phyloP scores from a whole-genome alignment of 30 jellyfish, hydroid and myxozoan species.

The Cassiopea andromeda region DNA sequence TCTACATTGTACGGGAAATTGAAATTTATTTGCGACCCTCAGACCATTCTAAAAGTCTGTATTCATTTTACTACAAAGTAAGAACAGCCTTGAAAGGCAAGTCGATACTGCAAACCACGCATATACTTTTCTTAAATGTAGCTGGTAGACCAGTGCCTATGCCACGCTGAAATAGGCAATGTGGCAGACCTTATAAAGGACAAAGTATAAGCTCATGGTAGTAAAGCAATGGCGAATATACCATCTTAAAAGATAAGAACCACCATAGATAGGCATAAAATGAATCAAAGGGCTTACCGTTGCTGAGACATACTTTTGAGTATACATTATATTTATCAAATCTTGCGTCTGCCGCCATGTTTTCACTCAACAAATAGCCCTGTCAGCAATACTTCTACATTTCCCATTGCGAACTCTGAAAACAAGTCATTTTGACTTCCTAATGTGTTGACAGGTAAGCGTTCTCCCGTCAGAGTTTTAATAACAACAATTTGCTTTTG shows the following conservation, averaged over 20 bases:
- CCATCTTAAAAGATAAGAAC: not conserved
- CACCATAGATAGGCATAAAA: not conserved
- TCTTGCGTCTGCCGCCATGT: not conserved
- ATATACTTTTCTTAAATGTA: no score
- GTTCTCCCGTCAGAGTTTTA: not conserved
- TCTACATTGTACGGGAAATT: not conserved
- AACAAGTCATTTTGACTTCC: not conserved
- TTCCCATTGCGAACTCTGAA: not conserved
- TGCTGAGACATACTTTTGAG: slow-evolving; percentile 24
- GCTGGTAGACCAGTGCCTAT: no score
- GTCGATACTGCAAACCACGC: no score
- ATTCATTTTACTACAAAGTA: no score
- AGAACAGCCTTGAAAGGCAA: no score
- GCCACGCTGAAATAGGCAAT: no score
- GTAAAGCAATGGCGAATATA: no score
- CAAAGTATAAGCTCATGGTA: no score
- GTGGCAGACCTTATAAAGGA: no score
- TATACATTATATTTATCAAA: not conserved
- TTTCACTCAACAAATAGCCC: not conserved
- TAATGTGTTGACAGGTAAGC: not conserved
- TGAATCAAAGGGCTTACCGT: slow-evolving; percentile 11
- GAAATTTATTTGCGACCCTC: not conserved
- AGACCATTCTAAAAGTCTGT: not conserved
- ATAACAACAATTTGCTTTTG: not conserved
- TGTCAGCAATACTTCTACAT: not conserved